Base-by-base conservation (phyloP, 2,113 vertebrate genomes). In the Probosciger aterrimus region DNA sequence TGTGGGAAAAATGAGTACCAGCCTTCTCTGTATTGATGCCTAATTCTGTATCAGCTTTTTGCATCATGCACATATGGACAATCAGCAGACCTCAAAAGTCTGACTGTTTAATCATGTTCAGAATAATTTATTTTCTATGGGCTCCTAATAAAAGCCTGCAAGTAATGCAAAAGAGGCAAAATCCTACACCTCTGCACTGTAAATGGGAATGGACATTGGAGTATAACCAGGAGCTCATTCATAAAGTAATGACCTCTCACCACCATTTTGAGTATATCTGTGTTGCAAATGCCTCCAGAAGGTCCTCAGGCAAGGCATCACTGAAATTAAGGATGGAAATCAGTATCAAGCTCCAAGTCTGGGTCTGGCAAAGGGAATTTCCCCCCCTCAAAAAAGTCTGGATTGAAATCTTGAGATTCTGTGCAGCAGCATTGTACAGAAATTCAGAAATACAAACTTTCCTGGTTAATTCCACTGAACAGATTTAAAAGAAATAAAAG, bases 51-150 rank as follows among this genome's bases (percentile, higher is more conserved):
- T 27, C 30, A 60, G 13, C 22, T 65, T 85, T 87, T 86, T 87
- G n/a, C 12, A 35, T 25, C 10, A 4, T 57, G 23, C 7, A 22
- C 0, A 0, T 39, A 35, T 35, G 28, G 70, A 71, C 8, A 64
- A 60, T 6, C 11, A 60, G 13, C 43, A 92, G 52, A 86, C 12
- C 24, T 55, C 35, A 52, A 9, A 88, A 47, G 43, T 62, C 52
- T 57, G 30, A 25, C 11, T 11, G 9, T 30, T 75, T 14, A 63
- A n/a, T 70, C 22, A 25, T 8, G 4, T 46, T 78, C 37, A n/a
- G 11, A 41, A 24, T 28, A 55, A 33, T 80, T 79, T 39, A 35
- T 91, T 89, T 91, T 78, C 44, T 41, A 11, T 20, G 47, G 12
- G 17, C 9, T 86, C 33, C 24, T 78, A 68, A 50, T 16, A 46